Base-by-base conservation (phyloP, 2,888 invertebrate species). In the Axea sp. region DNA sequence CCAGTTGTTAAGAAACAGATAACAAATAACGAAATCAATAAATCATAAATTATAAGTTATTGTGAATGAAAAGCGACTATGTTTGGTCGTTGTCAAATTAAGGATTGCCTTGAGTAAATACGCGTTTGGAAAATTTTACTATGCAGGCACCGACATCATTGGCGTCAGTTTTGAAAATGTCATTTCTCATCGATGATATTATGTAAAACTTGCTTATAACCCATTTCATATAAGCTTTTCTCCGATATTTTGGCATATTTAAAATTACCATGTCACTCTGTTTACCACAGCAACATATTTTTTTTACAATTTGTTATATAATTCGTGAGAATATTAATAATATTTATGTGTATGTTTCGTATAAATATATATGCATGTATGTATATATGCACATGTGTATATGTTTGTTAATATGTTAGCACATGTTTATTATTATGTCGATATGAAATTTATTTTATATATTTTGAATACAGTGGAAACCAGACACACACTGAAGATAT, bases 81-180 rank as follows among this genome's bases (percentile, higher is more conserved):
- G 3, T 24, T 30, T 8, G 35, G 17, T 30, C 15, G 45, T n/a
- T 35, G 12, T 19, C 19, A 30, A 57, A 33, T 41, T 8, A 47
- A 31, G 7, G 35, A 53, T 72, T 45, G 12, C 12, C 30, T n/a
- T 26, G 30, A 37, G 0, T 3, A 62, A 12, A 73, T 68, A 45
- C 71, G 24, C 75, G 74, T 45, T 75, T 67, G 43, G 53, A 62
- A 72, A 57, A 72, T 73, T 65, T 65, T 78, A 33, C 67, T 77
- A 83, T 85, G 85, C 85, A 85, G 85, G 85, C 85, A 86, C 85
- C 85, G 85, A 86, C 85, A 83, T 73, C 62, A 73, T 51, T 68
- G 31, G 15, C 12, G 17, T 35, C 22, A 51, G 57, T 60, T 64
- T 37, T 60, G 62, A 71, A 71, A 71, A 68, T 64, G 76, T 77